Percentiles rank a stretch among this genome's conserved stretches.
phyloP scores from a whole-genome alignment of 2,888 invertebrate genomes.

The Pollenia angustigena region DNA sequence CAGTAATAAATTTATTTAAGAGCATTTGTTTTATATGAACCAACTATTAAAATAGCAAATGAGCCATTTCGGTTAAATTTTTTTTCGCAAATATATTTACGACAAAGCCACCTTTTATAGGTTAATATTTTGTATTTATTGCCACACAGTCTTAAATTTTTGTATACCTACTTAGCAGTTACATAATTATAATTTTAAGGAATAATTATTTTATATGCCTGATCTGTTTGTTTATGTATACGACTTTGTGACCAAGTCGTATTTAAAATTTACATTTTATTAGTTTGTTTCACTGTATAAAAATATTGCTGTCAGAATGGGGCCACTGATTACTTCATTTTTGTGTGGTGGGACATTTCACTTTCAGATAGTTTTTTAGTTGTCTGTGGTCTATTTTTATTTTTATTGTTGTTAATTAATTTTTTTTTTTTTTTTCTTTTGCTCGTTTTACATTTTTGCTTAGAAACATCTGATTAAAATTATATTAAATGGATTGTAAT shows the following conservation, averaged over 20 bases:
- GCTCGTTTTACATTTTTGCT: conserved; percentile 19
- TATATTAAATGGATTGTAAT: conserved; percentile 66
- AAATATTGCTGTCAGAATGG: conserved; percentile 27
- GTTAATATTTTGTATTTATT: conserved; percentile 16
- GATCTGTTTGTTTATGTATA: conserved; percentile 10
- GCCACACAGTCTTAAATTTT: conserved; percentile 1
- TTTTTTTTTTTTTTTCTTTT: background rate
- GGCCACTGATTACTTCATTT: conserved; percentile 1
- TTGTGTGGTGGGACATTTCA: conserved; percentile 9
- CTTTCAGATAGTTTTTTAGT: background rate
- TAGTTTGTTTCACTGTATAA: background rate
- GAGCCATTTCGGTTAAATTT: background rate
- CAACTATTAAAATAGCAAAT: background rate
- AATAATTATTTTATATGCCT: conserved; percentile 43
- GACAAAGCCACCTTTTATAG: background rate
- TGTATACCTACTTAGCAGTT: conserved; percentile 49
- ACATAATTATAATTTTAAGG: conserved; percentile 53
- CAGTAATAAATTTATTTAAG: conserved; percentile 42
- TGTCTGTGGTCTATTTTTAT: conserved; percentile 59
- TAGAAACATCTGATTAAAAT: conserved; percentile 64
- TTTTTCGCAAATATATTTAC: conserved; percentile 8
- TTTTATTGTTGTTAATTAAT: conserved; percentile 16
- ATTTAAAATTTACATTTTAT: background rate
- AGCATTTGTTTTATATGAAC: background rate
- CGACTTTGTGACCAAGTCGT: conserved; percentile 19